Base-by-base conservation (phyloP, 2,888 invertebrate species). In the Muscina levida region DNA sequence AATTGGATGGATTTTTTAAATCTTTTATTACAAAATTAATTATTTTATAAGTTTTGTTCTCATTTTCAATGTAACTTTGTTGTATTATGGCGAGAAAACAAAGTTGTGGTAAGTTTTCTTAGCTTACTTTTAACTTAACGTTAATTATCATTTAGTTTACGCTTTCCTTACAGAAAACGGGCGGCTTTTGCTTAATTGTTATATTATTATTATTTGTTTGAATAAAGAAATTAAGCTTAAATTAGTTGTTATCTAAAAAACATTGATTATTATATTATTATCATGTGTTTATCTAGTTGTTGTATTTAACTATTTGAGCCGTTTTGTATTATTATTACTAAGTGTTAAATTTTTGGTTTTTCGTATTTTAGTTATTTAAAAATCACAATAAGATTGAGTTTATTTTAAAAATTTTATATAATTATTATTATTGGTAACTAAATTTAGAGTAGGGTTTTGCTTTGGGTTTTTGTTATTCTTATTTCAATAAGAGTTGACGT, bases 361-460 rank as follows among this genome's bases (percentile, higher is more conserved):
- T n/a, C n/a, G n/a, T n/a, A n/a, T n/a, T n/a, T n/a, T n/a, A n/a
- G 39, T 82, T 74, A 17, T 26, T 81, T 77, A 66, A 57, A 87
- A 90, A 89, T 89, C 90, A 89, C 89, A 89, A 90, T 90, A 87
- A 80, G 62, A 79, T 74, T 66, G 62, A 79, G 71, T 75, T 71
- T 66, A 48, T 31, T 31, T 31, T 31, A 31, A 77, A 39, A 78
- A n/a, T n/a, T n/a, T n/a, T n/a, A n/a, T n/a, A n/a, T n/a, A n/a
- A n/a, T n/a, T n/a, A n/a, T n/a, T n/a, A n/a, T n/a, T n/a, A n/a
- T n/a, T n/a, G n/a, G n/a, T n/a, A n/a, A n/a, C n/a, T n/a, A n/a
- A n/a, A n/a, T n/a, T n/a, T n/a, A n/a, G n/a, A n/a, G n/a, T n/a
- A n/a, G n/a, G n/a, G n/a, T 87, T 85, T 84, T 85, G 84, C 77